phyloP scores from a whole-genome alignment of 1,140 invertebrate species.

The Littorina saxatilis region DNA sequence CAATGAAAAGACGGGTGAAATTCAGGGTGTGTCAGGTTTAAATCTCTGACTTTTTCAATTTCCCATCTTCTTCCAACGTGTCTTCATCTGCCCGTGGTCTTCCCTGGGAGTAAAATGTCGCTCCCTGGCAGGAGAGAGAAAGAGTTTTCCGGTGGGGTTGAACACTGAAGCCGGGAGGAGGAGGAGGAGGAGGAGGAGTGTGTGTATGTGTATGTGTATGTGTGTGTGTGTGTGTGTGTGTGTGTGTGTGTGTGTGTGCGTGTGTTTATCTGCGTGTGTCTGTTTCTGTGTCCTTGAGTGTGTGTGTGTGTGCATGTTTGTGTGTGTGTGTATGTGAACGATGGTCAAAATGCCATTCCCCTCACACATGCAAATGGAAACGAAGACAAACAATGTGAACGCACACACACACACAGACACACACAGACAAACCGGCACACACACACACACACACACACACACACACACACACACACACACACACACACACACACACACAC shows the following conservation, averaged over 20 bases:
- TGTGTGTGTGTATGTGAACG: too few relatives aligned
- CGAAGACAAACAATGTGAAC: not conserved
- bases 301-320: not conserved
- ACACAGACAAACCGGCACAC: not conserved
- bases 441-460: slow-evolving; percentile 7
- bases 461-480: not conserved
- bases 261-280: too few relatives aligned
- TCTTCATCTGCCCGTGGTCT: too few relatives aligned
- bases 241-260: slow-evolving; percentile 3
- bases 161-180: too few relatives aligned
- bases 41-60: not conserved
- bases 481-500: not conserved
- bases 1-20: too few relatives aligned
- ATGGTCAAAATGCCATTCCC: too few relatives aligned
- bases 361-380: not conserved
- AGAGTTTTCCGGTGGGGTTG: not conserved
- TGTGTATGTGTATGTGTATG: too few relatives aligned
- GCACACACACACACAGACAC: slow-evolving; percentile 21
- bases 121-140: not conserved
- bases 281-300: not conserved
- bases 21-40: too few relatives aligned
- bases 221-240: slow-evolving; percentile 18
- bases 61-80: too few relatives aligned
- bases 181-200: too few relatives aligned
- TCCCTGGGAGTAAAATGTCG: not conserved